Percentiles rank a stretch among this genome's conserved stretches.
phyloP scores from a whole-genome alignment of 2,888 invertebrate genomes.

The Antheraea assamensis region DNA sequence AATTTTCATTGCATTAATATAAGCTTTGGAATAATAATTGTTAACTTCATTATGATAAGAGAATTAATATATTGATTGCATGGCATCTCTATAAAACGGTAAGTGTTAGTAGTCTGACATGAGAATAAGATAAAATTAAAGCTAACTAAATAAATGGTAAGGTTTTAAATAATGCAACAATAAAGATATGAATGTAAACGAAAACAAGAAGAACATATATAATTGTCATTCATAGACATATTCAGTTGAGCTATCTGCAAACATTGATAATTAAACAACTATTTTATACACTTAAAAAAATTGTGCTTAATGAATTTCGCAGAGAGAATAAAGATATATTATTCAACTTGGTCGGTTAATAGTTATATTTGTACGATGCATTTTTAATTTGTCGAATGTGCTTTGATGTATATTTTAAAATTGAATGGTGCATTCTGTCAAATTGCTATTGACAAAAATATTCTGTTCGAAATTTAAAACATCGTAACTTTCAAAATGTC shows the following conservation, averaged over 20 bases:
- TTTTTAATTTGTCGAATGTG: neutral
- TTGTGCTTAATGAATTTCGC: too few relatives aligned
- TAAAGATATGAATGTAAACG: too few relatives aligned
- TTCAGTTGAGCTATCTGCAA: too few relatives aligned
- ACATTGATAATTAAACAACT: too few relatives aligned
- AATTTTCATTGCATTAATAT: constrained; percentile 47
- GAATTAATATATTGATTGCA: neutral
- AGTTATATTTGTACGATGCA: neutral
- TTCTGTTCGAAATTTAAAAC: neutral
- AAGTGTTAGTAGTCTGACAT: neutral
- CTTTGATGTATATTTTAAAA: neutral
- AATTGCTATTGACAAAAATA: neutral
- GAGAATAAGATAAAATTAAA: neutral
- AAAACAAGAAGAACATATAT: too few relatives aligned
- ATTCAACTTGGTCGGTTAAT: too few relatives aligned
- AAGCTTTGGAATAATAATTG: constrained; percentile 36
- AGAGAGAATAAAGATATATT: too few relatives aligned
- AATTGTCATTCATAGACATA: too few relatives aligned
- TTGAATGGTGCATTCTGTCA: neutral
- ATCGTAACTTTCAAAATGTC: neutral
- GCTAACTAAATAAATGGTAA: neutral
- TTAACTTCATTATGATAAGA: constrained; percentile 25
- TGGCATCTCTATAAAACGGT: neutral
- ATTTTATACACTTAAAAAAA: too few relatives aligned
- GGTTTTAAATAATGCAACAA: neutral